Conservation (phyloP, 2,113 vertebrate species). For the Cichladusa arquata region DNA sequence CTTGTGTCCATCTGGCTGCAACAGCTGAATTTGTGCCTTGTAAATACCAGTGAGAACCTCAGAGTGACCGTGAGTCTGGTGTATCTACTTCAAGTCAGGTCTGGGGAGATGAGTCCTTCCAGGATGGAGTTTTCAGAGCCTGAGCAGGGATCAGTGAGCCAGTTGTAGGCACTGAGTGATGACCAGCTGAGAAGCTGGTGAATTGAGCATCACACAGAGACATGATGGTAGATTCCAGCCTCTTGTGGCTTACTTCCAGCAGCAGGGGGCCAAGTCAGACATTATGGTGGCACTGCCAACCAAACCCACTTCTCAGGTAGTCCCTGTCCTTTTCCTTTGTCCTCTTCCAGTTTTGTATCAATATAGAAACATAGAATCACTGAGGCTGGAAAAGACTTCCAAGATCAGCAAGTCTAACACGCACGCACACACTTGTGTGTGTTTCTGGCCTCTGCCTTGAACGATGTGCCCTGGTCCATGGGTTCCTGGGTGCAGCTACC, state of each 20-base stretch:
- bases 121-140: fast-evolving
- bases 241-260: background rate
- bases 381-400: background rate
- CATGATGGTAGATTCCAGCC: background rate
- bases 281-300: background rate
- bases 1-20: constrained; percentile 32
- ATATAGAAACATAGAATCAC: background rate
- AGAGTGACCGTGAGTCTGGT: background rate
- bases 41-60: background rate
- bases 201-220: background rate
- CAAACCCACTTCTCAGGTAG: background rate
- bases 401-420: background rate
- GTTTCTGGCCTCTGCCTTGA: background rate
- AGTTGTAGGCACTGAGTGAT: fast-evolving
- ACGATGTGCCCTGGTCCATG: fast-evolving
- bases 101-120: background rate
- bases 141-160: background rate
- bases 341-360: background rate
- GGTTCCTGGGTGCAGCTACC: background rate
- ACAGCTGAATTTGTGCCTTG: background rate
- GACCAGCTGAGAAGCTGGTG: background rate
- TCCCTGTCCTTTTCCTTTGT: background rate
- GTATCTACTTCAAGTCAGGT: background rate
- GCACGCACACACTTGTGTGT: fast-evolving
- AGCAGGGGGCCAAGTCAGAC: background rate